Base-by-base conservation (phyloP, 2,113 vertebrate species). In the Scopus umbretta region DNA sequence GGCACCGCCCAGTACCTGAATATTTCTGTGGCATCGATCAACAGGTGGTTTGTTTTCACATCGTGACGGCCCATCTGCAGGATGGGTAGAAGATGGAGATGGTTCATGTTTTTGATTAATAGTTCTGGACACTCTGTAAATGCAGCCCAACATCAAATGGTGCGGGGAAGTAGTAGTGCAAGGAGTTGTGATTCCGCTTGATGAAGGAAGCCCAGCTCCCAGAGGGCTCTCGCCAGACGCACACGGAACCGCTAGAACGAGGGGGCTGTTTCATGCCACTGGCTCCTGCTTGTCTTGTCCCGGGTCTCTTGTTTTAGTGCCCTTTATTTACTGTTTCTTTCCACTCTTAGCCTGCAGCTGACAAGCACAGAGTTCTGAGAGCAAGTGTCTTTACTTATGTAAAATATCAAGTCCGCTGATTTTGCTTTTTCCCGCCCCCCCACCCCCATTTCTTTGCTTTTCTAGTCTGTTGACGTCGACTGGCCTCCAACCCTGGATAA, bases 391-490 rank as follows among this genome's bases (percentile, higher is more conserved):
- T 29, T 7, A 5, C 16, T 1, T 7, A 36, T 8, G 25, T 70
- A 32, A 66, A 89, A 85, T 20, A 70, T 5, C 26, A 72, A n/a
- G 5, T 71, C 45, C 74, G 32, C 23, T 96, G 45, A 79, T 76
- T 86, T 83, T 84, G 58, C 40, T 68, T 74, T 86, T 71, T 27
- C 6, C 12, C 36, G 6, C 6, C 6, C 16, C 9, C 4, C 2
- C 47, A 12, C 40, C 40, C n/a, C n/a, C n/a, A n/a, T 36, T 42
- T 42, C 4, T 40, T 52, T 40, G 58, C 34, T 80, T 43, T 88
- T 96, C 36, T 94, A 99, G 99, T 99, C 99, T 55, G 99, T 99
- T 43, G 99, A 99, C 17, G 99, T 99, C 93, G 99, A 99, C 97
- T 99, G 99, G 99, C 99, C 99, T 42, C 99, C 99, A 42, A 80